Evolutionary conservation across 2,113 vertebrate genomes (phyloP), one percentile per base, ranked within the genome.

Genomic region (Ammodytes marinus): DNA sequence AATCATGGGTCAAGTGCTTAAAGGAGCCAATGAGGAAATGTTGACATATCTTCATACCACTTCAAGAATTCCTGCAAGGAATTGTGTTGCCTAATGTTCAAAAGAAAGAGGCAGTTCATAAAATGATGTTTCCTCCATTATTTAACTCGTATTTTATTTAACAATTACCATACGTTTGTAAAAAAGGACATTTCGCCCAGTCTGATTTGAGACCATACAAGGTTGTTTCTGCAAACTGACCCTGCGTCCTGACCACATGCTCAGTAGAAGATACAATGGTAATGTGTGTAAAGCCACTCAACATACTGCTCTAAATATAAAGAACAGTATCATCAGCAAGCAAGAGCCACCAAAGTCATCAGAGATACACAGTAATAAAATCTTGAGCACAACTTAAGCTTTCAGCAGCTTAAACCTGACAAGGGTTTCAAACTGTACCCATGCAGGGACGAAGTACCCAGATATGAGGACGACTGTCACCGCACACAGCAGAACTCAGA

Each of bases 281-380:
- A 6, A 3, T 10, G 14, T 40, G 42, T 42, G 17, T 3, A 8
- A 40, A 9, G 55, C 42, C 17, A 19, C 45, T 19, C 60, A 65
- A 45, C 67, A 59, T 45, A 10, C 45, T 10, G 2, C 37, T 59
- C 39, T 75, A 80, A 79, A 75, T 19, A 70, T 39, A 84, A 40
- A 76, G 0, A 17, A 17, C 15, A 39, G 8, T 45, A 49, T 50
- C 4, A 63, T 63, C 47, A 57, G 53, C 35, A 2, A 63, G 13
- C 7, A n/a, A 0, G 2, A 60, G 27, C 12, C 10, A 0, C 27
- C 19, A 27, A 52, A 60, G 37, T 8, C 12, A 46, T 59, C 60
- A 60, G 35, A 79, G 35, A 39, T 8, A 58, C 42, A 64, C 45
- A 58, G 35, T 3, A 35, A 27, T 2, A 42, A 9, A 8, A 13